Percentiles rank a stretch among this genome's conserved stretches.
Evolutionary conservation across 2,888 invertebrate species (phyloP).

Genomic region (Clanis bilineata): DNA sequence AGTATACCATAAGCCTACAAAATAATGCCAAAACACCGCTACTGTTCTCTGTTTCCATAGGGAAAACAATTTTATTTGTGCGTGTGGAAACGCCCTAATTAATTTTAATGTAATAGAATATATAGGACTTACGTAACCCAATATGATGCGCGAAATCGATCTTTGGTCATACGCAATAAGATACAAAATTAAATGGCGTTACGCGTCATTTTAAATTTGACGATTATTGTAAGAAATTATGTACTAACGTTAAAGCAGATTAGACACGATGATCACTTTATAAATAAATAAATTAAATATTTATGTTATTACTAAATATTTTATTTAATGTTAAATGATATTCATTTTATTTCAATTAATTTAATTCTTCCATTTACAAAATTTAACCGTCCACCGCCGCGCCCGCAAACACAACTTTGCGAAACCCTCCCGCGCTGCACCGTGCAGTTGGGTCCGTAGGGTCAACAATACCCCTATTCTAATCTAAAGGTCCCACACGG

Average conservation of each 20-base stretch:
- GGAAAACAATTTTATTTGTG: background rate
- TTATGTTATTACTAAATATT: no score
- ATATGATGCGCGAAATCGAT: no score
- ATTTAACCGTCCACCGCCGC: background rate
- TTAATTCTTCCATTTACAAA: background rate
- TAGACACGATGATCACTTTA: no score
- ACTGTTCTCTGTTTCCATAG: constrained; percentile 7
- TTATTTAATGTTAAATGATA: no score
- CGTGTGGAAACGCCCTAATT: background rate
- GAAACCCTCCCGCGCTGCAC: background rate
- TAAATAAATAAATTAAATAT: no score
- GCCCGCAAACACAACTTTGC: background rate
- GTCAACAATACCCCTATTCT: constrained; percentile 29
- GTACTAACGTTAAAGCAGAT: no score
- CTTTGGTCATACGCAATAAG: no score
- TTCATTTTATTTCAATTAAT: background rate
- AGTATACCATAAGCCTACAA: constrained; percentile 10
- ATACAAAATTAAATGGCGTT: no score
- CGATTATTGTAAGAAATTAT: no score
- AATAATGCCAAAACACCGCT: constrained; percentile 17
- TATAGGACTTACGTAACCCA: no score
- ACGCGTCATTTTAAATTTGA: no score
- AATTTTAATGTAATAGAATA: background rate
- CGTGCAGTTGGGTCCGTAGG: constrained; percentile 6
- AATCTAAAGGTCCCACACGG: constrained; percentile 48